Evolutionary conservation across 2,888 invertebrate species (phyloP).

Genomic region (Byasa hedistus): DNA sequence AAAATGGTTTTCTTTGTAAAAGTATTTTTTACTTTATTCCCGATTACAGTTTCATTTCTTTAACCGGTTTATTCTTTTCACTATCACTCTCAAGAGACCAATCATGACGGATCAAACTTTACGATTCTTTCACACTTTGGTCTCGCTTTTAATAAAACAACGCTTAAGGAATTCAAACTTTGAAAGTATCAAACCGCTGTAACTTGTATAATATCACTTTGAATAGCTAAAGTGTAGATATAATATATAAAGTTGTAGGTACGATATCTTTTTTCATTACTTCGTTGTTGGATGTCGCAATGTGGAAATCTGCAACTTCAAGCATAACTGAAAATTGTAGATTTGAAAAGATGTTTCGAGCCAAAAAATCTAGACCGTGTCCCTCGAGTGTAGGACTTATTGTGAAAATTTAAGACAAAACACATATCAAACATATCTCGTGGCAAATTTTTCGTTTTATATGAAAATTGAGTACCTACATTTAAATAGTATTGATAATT

Average conservation of each 20-base stretch:
- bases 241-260: neutral
- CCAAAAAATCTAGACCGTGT: conserved; percentile 3
- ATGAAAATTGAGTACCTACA: neutral
- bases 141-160: conserved; percentile 22
- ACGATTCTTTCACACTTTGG: conserved; percentile 12
- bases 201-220: conserved; percentile 9
- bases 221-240: conserved; percentile 7
- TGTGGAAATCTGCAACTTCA: neutral
- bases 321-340: neutral
- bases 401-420: neutral
- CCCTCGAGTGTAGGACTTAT: neutral
- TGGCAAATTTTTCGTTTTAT: neutral
- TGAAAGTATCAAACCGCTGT: conserved; percentile 2
- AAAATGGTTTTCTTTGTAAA: too few species aligned
- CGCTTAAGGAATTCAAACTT: conserved; percentile 14
- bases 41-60: neutral
- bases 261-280: conserved; percentile 5
- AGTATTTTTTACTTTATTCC: neutral
- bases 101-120: conserved; percentile 19
- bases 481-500: too few species aligned
- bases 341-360: conserved; percentile 1
- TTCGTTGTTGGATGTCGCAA: neutral
- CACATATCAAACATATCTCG: neutral
- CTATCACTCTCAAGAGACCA: neutral
- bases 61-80: conserved; percentile 9